These are phyloP conservation scores for Cirrhinus molitorella DNA, from an alignment of 2,797 vertebrate species.

Conservation along the genomic window DNA sequence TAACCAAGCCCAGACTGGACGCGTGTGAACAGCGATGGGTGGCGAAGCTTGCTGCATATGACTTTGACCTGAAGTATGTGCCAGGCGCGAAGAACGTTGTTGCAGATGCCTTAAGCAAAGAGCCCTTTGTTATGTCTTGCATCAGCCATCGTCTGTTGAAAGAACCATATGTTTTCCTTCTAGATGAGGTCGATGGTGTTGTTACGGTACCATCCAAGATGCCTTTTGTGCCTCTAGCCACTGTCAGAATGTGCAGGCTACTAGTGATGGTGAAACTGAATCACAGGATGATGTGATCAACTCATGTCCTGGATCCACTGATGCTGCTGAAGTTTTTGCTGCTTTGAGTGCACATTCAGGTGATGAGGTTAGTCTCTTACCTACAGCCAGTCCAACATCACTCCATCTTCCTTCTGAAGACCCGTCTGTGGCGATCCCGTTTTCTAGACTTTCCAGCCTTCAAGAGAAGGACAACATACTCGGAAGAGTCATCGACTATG, in stretches of 20 bases:
- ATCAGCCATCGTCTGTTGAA: too few relatives aligned
- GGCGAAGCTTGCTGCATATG: too few relatives aligned
- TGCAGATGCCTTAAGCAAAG: too few relatives aligned
- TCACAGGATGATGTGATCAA: too few relatives aligned
- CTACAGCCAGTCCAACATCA: neutral
- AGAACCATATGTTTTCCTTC: conserved; percentile 10
- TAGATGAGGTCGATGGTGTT: conserved; percentile 22
- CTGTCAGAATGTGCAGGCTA: conserved; percentile 18
- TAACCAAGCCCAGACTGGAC: too few relatives aligned
- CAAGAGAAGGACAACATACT: neutral
- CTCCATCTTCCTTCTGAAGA: neutral
- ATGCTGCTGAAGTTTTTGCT: too few relatives aligned
- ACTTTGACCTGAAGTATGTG: too few relatives aligned
- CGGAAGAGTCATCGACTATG: neutral
- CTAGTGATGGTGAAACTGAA: neutral
- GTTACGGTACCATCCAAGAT: conserved; percentile 35
- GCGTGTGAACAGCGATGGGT: too few relatives aligned
- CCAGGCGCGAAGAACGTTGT: too few relatives aligned
- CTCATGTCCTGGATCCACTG: too few relatives aligned
- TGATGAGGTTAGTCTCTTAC: neutral
- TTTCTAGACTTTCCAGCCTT: neutral
- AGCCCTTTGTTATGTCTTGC: too few relatives aligned
- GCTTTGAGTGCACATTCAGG: neutral
- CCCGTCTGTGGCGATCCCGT: neutral
- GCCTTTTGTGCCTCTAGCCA: conserved; percentile 27